phyloP scores from a whole-genome alignment of 2,113 vertebrate species.

The Okapia johnstoni region DNA sequence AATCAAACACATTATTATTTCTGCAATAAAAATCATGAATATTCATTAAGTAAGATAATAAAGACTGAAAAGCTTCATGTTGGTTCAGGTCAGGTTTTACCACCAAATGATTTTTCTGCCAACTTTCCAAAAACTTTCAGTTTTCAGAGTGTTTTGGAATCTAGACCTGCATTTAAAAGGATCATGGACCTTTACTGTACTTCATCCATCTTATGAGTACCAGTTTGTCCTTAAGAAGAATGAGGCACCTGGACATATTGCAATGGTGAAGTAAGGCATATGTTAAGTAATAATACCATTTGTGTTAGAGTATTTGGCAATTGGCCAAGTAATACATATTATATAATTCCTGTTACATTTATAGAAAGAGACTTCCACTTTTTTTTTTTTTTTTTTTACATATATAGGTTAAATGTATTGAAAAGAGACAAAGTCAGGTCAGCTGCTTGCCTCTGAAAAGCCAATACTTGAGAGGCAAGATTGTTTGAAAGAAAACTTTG shows the following conservation, averaged over 20 bases:
- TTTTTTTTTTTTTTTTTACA: not conserved
- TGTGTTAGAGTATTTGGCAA: not conserved
- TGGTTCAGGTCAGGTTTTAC: constrained; percentile 21
- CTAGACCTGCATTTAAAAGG: not conserved
- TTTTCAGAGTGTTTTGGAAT: constrained; percentile 11
- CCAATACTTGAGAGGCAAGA: not conserved
- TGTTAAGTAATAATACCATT: not conserved
- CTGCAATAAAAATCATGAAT: constrained; percentile 8
- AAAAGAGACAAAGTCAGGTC: not conserved
- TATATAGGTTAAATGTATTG: not conserved
- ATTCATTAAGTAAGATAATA: not conserved
- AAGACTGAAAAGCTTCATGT: constrained; percentile 5
- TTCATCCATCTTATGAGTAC: not conserved
- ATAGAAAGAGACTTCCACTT: not conserved
- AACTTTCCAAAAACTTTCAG: not conserved
- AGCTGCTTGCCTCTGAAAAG: not conserved
- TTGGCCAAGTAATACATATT: not conserved
- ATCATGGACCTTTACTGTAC: not conserved
- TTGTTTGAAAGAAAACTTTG: not conserved
- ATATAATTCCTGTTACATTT: not conserved
- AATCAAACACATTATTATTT: not conserved
- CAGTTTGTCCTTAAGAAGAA: not conserved
- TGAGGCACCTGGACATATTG: not conserved
- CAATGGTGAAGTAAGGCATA: not conserved
- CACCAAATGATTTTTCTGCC: not conserved